Conservation (phyloP, 2,113 vertebrate species). For the Thermophis baileyi region DNA sequence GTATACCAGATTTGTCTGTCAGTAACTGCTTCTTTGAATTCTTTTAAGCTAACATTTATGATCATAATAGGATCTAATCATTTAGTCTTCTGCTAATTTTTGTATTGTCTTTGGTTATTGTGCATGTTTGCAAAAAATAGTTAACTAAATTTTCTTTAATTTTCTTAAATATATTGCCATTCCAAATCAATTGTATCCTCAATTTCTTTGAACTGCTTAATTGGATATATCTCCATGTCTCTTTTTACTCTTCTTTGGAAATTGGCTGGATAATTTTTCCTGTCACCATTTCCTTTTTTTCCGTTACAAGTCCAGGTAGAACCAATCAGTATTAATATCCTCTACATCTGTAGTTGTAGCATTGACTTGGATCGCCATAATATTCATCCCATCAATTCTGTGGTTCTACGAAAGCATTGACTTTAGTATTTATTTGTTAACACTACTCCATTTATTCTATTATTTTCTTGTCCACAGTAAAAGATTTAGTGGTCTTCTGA, state of each 20-base stretch:
- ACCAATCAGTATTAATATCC: neutral
- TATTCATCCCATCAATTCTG: neutral
- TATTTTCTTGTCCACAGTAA: neutral
- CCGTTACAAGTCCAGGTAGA: neutral
- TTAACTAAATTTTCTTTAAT: neutral
- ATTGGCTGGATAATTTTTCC: neutral
- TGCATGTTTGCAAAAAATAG: neutral
- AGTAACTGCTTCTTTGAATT: neutral
- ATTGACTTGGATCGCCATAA: neutral
- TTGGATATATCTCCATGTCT: neutral
- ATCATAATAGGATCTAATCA: neutral
- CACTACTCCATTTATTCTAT: neutral
- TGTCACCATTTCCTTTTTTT: neutral
- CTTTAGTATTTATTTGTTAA: neutral
- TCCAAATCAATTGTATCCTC: neutral
- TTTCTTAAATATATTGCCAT: neutral
- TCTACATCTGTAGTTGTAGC: neutral
- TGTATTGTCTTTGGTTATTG: neutral
- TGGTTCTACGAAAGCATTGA: neutral
- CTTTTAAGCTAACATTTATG: neutral
- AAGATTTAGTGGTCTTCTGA: neutral
- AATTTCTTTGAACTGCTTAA: neutral
- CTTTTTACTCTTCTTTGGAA: neutral
- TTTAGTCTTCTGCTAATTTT: neutral
- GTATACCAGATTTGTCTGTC: neutral